phyloP scores from a whole-genome alignment of 1,140 invertebrate species.

The Neocloeon triangulifer region DNA sequence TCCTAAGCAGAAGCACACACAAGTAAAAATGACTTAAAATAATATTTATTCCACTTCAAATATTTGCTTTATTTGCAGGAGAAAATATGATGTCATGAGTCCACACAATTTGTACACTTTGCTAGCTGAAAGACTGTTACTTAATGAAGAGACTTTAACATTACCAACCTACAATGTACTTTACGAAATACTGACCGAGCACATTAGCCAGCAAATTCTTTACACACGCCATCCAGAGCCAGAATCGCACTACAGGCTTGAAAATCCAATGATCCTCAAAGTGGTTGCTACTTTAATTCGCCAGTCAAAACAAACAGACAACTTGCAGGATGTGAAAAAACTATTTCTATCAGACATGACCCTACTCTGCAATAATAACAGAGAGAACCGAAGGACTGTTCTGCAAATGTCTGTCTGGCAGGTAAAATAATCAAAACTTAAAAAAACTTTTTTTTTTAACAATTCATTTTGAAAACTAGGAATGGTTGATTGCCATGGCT shows the following conservation, averaged over 20 bases:
- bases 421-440: too few species aligned
- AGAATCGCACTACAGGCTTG: conserved; percentile 79
- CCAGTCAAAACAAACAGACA: conserved; percentile 84
- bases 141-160: conserved; percentile 72
- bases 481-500: conserved; percentile 97
- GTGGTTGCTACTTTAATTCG: conserved; percentile 91
- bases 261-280: conserved; percentile 97
- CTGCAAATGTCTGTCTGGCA: conserved; percentile 99
- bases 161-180: conserved; percentile 94
- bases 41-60: conserved; percentile 6
- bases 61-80: conserved; percentile 27
- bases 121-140: conserved; percentile 71
- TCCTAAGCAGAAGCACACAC: conserved; percentile 82
- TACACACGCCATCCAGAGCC: conserved; percentile 81
- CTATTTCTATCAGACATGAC: conserved; percentile 95
- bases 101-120: conserved; percentile 95
- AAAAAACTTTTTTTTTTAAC: too few species aligned
- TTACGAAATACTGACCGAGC: conserved; percentile 97
- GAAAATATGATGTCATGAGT: conserved; percentile 97
- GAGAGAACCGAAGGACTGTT: conserved; percentile 89
- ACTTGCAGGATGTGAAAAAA: conserved; percentile 83
- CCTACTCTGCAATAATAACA: conserved; percentile 85
- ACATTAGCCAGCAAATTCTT: conserved; percentile 83
- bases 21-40: conserved; percentile 38
- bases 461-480: too few species aligned